Evolutionary conservation across 2,888 invertebrate species (phyloP).

Genomic region (Mythimna albipuncta): DNA sequence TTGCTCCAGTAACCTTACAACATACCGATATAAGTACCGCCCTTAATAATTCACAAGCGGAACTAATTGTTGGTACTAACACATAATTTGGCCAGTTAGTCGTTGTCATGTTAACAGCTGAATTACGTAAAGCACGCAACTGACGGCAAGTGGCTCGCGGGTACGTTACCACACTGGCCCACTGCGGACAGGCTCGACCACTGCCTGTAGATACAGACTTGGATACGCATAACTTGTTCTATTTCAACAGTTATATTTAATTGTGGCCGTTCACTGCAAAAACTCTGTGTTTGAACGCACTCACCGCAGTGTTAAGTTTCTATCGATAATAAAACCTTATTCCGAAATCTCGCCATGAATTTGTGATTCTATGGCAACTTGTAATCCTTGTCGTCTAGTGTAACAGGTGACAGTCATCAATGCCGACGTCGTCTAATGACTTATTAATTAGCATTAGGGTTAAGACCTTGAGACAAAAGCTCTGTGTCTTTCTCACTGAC

Average conservation of each 20-base stretch:
- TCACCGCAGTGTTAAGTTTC: constrained; percentile 64
- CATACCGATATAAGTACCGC: constrained; percentile 72
- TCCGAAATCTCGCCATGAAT: constrained; percentile 42
- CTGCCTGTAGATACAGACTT: constrained; percentile 71
- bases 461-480: constrained; percentile 38
- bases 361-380: constrained; percentile 29
- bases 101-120: constrained; percentile 79
- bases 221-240: constrained; percentile 76
- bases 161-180: constrained; percentile 76
- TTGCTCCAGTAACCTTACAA: constrained; percentile 74
- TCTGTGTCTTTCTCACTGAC: constrained; percentile 8
- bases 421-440: constrained; percentile 13
- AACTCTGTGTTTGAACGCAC: constrained; percentile 73
- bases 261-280: constrained; percentile 75
- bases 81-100: constrained; percentile 75
- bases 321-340: constrained; percentile 25
- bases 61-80: constrained; percentile 80
- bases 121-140: constrained; percentile 84
- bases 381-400: constrained; percentile 30
- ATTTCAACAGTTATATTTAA: constrained; percentile 74
- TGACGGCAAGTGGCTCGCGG: constrained; percentile 72
- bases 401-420: constrained; percentile 24
- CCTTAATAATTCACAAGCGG: constrained; percentile 85
- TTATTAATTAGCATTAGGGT: constrained; percentile 30
- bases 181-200: constrained; percentile 71